Evolutionary conservation across 2,888 invertebrate species (phyloP).

Genomic region (Dascillus cervinus): DNA sequence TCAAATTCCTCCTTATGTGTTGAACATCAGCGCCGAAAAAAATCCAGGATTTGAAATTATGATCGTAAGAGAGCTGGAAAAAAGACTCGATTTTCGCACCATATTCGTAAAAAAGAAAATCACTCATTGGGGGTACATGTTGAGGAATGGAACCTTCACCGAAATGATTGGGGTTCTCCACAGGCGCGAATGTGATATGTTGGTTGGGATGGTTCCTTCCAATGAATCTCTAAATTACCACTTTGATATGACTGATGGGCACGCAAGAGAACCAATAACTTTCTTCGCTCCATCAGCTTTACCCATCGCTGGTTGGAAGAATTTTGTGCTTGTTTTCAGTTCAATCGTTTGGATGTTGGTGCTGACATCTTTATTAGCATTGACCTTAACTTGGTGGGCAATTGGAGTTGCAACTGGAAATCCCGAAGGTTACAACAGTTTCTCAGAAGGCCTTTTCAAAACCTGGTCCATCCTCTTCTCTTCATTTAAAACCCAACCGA

Average conservation of each 20-base stretch:
- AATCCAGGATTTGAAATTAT: conserved; percentile 22
- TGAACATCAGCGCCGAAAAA: conserved; percentile 10
- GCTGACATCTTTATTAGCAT: conserved; percentile 32
- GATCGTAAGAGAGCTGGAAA: conserved; percentile 13
- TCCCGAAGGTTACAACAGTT: no score
- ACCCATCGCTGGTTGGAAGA: conserved; percentile 44
- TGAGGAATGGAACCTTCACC: conserved; percentile 11
- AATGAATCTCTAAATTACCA: conserved; percentile 50
- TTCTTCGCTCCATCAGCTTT: conserved; percentile 50
- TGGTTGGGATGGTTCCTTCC: conserved; percentile 53
- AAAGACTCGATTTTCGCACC: conserved; percentile 15
- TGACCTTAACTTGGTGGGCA: no score
- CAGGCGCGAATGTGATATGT: conserved; percentile 40
- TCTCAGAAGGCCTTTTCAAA: conserved; percentile 43
- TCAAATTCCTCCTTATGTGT: conserved; percentile 17
- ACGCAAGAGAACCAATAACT: conserved; percentile 49
- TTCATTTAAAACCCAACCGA: no score
- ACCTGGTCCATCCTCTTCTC: no score
- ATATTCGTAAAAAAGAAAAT: conserved; percentile 5
- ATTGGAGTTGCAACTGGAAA: no score
- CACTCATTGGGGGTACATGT: conserved; percentile 10
- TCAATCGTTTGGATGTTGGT: conserved; percentile 44
- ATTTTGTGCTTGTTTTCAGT: conserved; percentile 46
- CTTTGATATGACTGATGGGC: conserved; percentile 48
- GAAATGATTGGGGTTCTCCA: conserved; percentile 13